phyloP scores from a whole-genome alignment of 53 echinoderm and acorn worm species.

The Patiria pectinifera region DNA sequence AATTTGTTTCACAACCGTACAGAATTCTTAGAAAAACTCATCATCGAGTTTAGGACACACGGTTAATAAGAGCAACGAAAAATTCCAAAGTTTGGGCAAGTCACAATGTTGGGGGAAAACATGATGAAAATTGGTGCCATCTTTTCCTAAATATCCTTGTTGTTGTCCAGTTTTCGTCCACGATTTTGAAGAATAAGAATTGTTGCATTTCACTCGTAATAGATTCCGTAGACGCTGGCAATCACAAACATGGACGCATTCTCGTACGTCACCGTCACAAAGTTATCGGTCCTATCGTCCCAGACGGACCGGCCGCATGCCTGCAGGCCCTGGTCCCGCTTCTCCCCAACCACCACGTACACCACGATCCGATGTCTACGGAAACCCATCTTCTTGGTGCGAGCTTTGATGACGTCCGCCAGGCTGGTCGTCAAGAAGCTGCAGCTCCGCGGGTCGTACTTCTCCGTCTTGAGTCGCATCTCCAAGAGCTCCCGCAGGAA shows the following conservation, averaged over 20 bases:
- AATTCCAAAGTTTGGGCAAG: too few species aligned
- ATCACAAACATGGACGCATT: constrained; percentile 74
- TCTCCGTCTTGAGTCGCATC: constrained; percentile 69
- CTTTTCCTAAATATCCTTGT: too few species aligned
- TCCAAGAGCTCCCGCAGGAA: constrained; percentile 76
- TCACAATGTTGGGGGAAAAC: too few species aligned
- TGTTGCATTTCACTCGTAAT: constrained; percentile 68
- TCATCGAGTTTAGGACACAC: too few species aligned
- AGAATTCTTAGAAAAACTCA: too few species aligned
- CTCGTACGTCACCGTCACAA: constrained; percentile 69
- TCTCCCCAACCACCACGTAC: constrained; percentile 74
- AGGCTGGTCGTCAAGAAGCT: constrained; percentile 65
- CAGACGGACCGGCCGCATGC: constrained; percentile 75
- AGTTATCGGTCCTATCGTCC: constrained; percentile 76
- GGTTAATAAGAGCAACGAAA: too few species aligned
- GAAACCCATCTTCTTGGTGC: constrained; percentile 83
- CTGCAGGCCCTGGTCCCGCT: constrained; percentile 58
- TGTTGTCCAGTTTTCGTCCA: too few species aligned
- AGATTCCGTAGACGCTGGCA: constrained; percentile 76
- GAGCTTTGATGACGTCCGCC: constrained; percentile 81
- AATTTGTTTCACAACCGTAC: too few species aligned
- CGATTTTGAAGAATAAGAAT: too few species aligned
- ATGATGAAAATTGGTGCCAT: too few species aligned
- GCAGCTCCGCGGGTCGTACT: constrained; percentile 67
- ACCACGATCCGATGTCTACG: constrained; percentile 82